Percentiles rank a stretch among this genome's conserved stretches.
These are phyloP conservation scores for Mactra quadrangularis DNA, from an alignment of 1,140 invertebrate genomes.

Conservation along the genomic window DNA sequence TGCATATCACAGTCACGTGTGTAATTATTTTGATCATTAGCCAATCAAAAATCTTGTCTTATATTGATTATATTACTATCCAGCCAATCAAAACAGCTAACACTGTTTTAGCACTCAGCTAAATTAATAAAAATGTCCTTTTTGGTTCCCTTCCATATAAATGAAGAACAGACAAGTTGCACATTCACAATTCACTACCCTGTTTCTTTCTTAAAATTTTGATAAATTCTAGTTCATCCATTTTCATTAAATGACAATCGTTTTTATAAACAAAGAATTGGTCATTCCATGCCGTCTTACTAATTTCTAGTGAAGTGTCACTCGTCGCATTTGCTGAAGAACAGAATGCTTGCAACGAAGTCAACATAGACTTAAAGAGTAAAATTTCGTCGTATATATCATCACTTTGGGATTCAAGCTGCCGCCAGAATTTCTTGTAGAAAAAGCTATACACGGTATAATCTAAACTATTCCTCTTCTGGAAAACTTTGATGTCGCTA, in stretches of 20 bases:
- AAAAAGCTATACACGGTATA: constrained; percentile 43
- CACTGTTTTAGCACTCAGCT: no score
- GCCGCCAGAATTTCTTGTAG: constrained; percentile 26
- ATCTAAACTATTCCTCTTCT: constrained; percentile 35
- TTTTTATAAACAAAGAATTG: background rate
- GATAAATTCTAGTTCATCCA: constrained; percentile 41
- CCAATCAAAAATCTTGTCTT: no score
- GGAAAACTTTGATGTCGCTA: constrained; percentile 10
- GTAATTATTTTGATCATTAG: no score
- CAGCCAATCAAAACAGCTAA: no score
- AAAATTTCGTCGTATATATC: constrained; percentile 52
- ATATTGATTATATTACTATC: no score
- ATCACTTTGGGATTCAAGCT: constrained; percentile 2
- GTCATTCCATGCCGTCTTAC: constrained; percentile 24
- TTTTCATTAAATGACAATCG: constrained; percentile 27
- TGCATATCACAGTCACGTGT: no score
- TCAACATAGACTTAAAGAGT: constrained; percentile 36
- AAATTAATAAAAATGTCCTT: no score
- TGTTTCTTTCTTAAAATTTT: constrained; percentile 37
- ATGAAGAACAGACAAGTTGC: no score
- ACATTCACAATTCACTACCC: constrained; percentile 51
- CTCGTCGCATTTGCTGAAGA: background rate
- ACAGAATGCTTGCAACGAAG: constrained; percentile 21
- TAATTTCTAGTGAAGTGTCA: background rate
- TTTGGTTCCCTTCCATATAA: no score